Percentiles rank a stretch among this genome's conserved stretches.
These are phyloP conservation scores for Trichopria drosophilae DNA, from an alignment of 2,888 invertebrate species.

Conservation along the genomic window DNA sequence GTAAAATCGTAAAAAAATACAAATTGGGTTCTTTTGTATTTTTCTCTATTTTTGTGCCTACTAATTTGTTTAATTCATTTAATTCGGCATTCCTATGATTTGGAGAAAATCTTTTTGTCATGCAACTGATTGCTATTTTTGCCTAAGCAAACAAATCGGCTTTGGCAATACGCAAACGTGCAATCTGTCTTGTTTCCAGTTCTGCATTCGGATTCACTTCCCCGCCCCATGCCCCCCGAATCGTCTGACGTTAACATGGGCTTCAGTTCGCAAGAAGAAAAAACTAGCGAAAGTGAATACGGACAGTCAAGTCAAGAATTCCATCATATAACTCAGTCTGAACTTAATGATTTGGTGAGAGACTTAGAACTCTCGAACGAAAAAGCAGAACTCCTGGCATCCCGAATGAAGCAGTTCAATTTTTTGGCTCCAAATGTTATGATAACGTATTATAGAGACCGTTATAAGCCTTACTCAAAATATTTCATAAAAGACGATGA, in stretches of 20 bases:
- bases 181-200: conserved; percentile 7
- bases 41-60: too few species aligned
- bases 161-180: background rate
- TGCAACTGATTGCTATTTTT: too few species aligned
- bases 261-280: background rate
- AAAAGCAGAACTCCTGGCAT: conserved; percentile 3
- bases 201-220: background rate
- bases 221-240: background rate
- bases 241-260: background rate
- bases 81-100: too few species aligned
- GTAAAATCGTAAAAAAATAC: too few species aligned
- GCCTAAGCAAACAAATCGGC: too few species aligned
- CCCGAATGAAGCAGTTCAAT: conserved; percentile 1
- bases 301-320: background rate
- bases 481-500: too few species aligned
- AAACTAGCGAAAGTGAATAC: background rate
- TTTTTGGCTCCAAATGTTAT: background rate
- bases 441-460: too few species aligned
- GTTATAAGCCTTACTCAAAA: too few species aligned
- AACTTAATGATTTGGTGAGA: conserved; percentile 5
- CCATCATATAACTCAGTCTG: background rate
- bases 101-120: too few species aligned
- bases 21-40: too few species aligned
- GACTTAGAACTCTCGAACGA: conserved; percentile 2
- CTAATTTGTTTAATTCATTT: too few species aligned